These are phyloP conservation scores for Drosophila lowei DNA, from an alignment of 1,140 invertebrate species.

Conservation along the genomic window DNA sequence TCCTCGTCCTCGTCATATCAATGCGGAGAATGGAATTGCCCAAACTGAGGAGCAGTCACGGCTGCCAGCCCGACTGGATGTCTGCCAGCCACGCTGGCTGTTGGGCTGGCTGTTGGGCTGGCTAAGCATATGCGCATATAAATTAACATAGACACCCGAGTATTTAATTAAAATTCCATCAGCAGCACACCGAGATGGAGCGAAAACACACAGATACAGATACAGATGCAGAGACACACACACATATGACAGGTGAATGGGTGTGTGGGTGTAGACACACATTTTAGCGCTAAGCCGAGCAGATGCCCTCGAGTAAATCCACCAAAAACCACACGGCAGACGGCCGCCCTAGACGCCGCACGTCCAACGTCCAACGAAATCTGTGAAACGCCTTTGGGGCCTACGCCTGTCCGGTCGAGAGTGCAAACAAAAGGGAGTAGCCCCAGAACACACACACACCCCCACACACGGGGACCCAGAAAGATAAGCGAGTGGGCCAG, in stretches of 20 bases:
- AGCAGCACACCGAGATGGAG: conserved; percentile 34
- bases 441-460: conserved; percentile 39
- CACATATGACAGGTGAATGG: conserved; percentile 27
- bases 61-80: background rate
- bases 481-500: conserved; percentile 4
- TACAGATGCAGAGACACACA: conserved; percentile 3
- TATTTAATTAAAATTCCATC: conserved; percentile 82
- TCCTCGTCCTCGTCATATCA: conserved; percentile 53
- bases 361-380: conserved; percentile 38
- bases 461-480: conserved; percentile 7
- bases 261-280: conserved; percentile 52
- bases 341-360: conserved; percentile 20
- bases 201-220: conserved; percentile 26
- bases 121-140: conserved; percentile 82
- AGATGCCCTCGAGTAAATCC: conserved; percentile 58
- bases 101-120: conserved; percentile 21
- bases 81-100: conserved; percentile 5
- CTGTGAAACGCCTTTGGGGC: conserved; percentile 60
- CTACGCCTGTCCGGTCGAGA: conserved; percentile 34
- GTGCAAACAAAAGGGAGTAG: conserved; percentile 65
- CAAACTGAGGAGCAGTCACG: background rate
- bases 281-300: conserved; percentile 70
- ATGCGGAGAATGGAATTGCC: conserved; percentile 50
- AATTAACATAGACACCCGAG: conserved; percentile 81
- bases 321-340: conserved; percentile 70